These are phyloP conservation scores for Drosophila lacteicornis DNA, from an alignment of 1,140 invertebrate genomes.

Conservation along the genomic window DNA sequence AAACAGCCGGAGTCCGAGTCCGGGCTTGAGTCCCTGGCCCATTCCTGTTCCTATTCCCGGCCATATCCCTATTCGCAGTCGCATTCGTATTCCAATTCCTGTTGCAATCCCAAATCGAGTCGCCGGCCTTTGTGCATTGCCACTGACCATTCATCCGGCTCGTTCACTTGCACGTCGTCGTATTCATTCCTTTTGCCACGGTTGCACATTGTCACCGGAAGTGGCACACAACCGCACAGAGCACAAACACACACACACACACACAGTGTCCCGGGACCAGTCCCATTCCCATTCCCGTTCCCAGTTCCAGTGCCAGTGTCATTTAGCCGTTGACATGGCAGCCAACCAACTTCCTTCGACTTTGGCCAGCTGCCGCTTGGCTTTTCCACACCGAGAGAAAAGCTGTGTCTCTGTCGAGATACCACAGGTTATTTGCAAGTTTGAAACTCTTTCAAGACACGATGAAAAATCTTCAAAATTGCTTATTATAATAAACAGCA, in stretches of 20 bases:
- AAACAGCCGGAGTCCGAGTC: constrained; percentile 25
- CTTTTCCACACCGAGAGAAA: constrained; percentile 1
- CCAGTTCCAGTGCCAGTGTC: constrained; percentile 46
- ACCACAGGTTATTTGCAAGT: not conserved
- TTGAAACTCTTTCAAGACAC: not conserved
- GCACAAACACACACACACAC: constrained; percentile 14
- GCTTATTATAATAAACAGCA: too few relatives aligned
- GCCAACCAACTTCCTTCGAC: constrained; percentile 55
- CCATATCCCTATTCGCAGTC: constrained; percentile 14
- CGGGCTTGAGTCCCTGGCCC: constrained; percentile 19
- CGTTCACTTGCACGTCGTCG: constrained; percentile 61
- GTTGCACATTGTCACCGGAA: constrained; percentile 80
- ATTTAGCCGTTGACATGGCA: constrained; percentile 75
- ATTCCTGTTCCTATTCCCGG: constrained; percentile 23
- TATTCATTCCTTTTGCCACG: constrained; percentile 67
- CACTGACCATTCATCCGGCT: constrained; percentile 71
- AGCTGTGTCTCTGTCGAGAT: too few relatives aligned
- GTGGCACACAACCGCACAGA: constrained; percentile 60
- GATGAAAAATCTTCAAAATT: too few relatives aligned
- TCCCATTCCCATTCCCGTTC: not conserved
- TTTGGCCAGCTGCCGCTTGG: constrained; percentile 58
- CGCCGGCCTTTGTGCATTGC: constrained; percentile 65
- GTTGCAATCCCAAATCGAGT: constrained; percentile 54
- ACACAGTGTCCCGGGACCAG: constrained; percentile 19
- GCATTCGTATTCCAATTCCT: constrained; percentile 37